Conservation (phyloP, 2,113 vertebrate species). For the Glaucidium brasilianum region DNA sequence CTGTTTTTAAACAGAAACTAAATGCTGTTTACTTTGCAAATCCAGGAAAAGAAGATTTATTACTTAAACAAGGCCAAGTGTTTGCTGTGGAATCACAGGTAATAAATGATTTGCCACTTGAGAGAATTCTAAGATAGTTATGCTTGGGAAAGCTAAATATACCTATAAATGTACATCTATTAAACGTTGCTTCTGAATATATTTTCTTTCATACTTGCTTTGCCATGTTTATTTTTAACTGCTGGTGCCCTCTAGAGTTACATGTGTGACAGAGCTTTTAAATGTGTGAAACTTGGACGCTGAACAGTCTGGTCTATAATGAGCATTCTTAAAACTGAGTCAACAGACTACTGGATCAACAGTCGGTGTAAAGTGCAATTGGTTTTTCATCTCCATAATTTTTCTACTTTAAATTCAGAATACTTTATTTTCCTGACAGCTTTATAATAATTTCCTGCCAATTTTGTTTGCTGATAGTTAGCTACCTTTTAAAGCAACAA, state of each 20-base stretch:
- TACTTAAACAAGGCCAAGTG: constrained; percentile 83
- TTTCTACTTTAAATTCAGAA: background rate
- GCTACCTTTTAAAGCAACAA: background rate
- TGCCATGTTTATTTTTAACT: background rate
- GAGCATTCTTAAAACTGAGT: background rate
- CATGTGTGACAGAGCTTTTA: background rate
- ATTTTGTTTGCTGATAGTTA: background rate
- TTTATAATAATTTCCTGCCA: background rate
- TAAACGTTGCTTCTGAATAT: background rate
- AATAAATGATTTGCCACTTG: constrained; percentile 23
- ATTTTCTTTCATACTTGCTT: background rate
- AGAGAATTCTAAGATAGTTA: background rate
- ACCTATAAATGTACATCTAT: background rate
- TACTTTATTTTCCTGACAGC: background rate
- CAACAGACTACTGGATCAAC: background rate
- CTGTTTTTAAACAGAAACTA: background rate
- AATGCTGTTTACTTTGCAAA: constrained; percentile 46
- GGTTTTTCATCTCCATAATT: background rate
- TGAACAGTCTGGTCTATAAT: rapidly evolving
- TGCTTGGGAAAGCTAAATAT: background rate
- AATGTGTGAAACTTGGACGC: rapidly evolving
- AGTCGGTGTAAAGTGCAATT: background rate
- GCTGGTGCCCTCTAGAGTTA: constrained; percentile 37
- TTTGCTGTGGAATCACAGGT: constrained; percentile 85
- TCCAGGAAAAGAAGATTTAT: constrained; percentile 87